phyloP scores from a whole-genome alignment of 30 jellyfish, hydroid and myxozoan genomes.

The Chironex yamaguchii region DNA sequence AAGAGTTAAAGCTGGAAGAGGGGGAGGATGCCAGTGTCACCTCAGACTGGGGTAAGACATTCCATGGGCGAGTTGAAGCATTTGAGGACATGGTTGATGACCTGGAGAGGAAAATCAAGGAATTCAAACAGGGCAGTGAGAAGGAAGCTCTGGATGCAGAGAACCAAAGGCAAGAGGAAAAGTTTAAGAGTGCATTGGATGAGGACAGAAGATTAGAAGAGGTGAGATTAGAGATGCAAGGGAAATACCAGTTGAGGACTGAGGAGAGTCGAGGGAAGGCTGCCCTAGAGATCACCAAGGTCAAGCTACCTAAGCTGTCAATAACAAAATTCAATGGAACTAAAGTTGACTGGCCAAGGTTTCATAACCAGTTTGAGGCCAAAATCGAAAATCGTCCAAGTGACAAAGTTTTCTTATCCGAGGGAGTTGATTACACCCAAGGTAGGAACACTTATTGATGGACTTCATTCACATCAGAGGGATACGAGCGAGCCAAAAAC shows the following conservation, averaged over 20 bases:
- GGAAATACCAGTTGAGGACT: conserved; percentile 23
- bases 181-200: conserved; percentile 3
- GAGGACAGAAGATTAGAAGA: conserved; percentile 47
- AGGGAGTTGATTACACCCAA: conserved; percentile 61
- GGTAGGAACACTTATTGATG: conserved; percentile 29
- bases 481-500: conserved; percentile 73
- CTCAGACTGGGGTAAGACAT: conserved; percentile 42
- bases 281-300: conserved; percentile 16
- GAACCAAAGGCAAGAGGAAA: too few species aligned
- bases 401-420: conserved; percentile 64
- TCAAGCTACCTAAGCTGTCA: conserved; percentile 58
- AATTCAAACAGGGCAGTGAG: conserved; percentile 15
- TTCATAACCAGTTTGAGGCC: conserved; percentile 67
- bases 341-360: conserved; percentile 71
- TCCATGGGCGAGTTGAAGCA: neutral
- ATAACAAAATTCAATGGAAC: conserved; percentile 70
- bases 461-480: conserved; percentile 74
- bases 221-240: conserved; percentile 34
- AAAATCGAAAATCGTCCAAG: conserved; percentile 65
- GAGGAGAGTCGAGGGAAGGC: conserved; percentile 46
- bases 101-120: neutral
- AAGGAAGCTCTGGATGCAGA: too few species aligned
- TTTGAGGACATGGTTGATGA: conserved; percentile 20
- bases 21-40: conserved; percentile 20
- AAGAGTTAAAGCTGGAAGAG: conserved; percentile 30